Base-by-base conservation (phyloP, 2,888 invertebrate genomes). In the Stenodema calcarata region DNA sequence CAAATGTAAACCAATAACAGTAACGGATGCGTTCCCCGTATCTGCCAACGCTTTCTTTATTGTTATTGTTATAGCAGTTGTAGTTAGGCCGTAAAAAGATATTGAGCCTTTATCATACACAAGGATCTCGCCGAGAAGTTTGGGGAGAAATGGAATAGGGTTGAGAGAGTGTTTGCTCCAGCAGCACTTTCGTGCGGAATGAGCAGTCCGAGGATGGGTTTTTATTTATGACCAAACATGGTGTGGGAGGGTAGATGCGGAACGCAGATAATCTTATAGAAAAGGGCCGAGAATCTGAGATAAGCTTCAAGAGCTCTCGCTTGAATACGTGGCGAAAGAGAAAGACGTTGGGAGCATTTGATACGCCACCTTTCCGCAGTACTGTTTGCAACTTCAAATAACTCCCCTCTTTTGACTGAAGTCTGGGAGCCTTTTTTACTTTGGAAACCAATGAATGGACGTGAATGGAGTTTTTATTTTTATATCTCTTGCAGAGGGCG, bases 391-490 rank as follows among this genome's bases (percentile, higher is more conserved):
- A 35, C 73, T 30, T 16, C 18, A 75, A 41, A 75, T 30, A 18
- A n/a, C 41, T 75, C 73, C n/a, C n/a, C n/a, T n/a, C n/a, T n/a
- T n/a, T n/a, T n/a, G n/a, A n/a, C n/a, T n/a, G n/a, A n/a, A n/a
- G n/a, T n/a, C n/a, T n/a, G 30, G 16, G 16, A 41, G 30, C 35
- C 73, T 75, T 41, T 75, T 35, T 75, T 16, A 75, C 41, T 30
- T n/a, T 35, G 35, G 18, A 28, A 75, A 75, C 73, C 73, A 18
- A 75, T 75, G 73, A 75, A 75, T 75, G 73, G 35, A 35, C 73
- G 73, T 75, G 73, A 16, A 41, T 75, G 73, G 73, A 75, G n/a
- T 75, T 75, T 75, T 75, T 62, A 62, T 62, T 62, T 62, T 62
- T 18, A 6, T 11, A n/a, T 62, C 62, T 62, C 62, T 23, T 23